Conservation (phyloP, 2,888 invertebrate genomes). For the Hydropsyche betteni region DNA sequence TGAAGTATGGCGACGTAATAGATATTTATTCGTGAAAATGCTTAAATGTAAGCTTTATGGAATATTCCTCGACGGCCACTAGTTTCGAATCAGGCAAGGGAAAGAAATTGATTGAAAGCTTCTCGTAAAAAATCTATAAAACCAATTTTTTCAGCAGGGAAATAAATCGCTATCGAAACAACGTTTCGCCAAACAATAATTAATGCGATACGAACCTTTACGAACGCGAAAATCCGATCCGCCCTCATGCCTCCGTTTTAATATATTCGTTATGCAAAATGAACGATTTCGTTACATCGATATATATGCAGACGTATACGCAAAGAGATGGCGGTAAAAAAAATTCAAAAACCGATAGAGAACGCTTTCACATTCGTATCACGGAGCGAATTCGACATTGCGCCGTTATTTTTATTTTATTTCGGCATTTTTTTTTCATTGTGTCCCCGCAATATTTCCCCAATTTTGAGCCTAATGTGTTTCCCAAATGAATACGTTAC, state of each 20-base stretch:
- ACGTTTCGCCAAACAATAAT: slow-evolving; percentile 3
- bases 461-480: slow-evolving; percentile 33
- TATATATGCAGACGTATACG: not conserved
- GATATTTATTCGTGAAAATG: too few relatives aligned
- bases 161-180: not conserved
- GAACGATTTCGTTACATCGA: not conserved
- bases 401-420: slow-evolving; percentile 21
- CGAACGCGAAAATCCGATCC: not conserved
- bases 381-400: slow-evolving; percentile 14
- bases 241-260: not conserved
- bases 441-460: slow-evolving; percentile 24
- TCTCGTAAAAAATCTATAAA: too few relatives aligned
- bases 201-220: not conserved
- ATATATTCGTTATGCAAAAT: slow-evolving; percentile 2
- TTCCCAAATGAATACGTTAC: slow-evolving; percentile 34
- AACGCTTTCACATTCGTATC: slow-evolving; percentile 12
- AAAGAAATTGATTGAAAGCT: too few relatives aligned
- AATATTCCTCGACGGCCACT: too few relatives aligned
- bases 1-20: too few relatives aligned
- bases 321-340: not conserved
- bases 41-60: too few relatives aligned
- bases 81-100: too few relatives aligned
- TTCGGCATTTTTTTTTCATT: slow-evolving; percentile 15
- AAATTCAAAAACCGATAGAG: slow-evolving; percentile 1
- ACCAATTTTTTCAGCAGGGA: slow-evolving; percentile 2